phyloP scores from a whole-genome alignment of 2,797 vertebrate species.

The Sebastes alutus region DNA sequence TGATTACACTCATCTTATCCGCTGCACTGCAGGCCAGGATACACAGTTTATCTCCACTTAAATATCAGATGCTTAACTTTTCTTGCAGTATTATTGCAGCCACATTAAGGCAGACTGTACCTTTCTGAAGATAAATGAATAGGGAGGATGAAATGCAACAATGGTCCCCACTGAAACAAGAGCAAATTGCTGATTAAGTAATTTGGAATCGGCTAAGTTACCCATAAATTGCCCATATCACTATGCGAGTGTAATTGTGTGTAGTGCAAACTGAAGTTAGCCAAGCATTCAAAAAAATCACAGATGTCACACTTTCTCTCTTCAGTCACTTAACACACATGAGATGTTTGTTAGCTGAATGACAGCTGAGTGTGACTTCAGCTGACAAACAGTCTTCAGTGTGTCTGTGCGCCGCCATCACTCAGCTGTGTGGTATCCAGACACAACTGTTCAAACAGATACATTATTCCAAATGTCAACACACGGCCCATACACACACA shows the following conservation, averaged over 20 bases:
- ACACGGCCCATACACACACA: slow-evolving; percentile 14
- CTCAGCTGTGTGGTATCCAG: slow-evolving; percentile 42
- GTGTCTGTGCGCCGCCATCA: slow-evolving; percentile 32
- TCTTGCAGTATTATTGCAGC: slow-evolving; percentile 4
- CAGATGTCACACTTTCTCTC: neutral
- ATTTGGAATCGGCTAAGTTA: neutral
- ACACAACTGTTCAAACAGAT: slow-evolving; percentile 61
- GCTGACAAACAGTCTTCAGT: slow-evolving; percentile 26
- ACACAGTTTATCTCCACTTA: slow-evolving; percentile 10
- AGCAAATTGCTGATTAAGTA: neutral
- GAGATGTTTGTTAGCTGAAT: slow-evolving; percentile 26
- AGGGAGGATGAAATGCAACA: neutral
- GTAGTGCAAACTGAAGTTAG: neutral
- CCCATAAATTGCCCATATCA: neutral
- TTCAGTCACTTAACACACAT: slow-evolving; percentile 8
- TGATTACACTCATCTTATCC: slow-evolving; percentile 19
- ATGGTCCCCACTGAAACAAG: neutral
- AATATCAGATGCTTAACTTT: slow-evolving; percentile 14
- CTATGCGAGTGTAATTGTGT: neutral
- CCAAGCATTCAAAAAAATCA: neutral
- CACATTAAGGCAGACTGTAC: neutral
- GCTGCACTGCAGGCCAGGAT: slow-evolving; percentile 56
- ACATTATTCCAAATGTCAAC: slow-evolving; percentile 69
- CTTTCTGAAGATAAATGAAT: neutral
- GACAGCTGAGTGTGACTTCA: slow-evolving; percentile 26